These are phyloP conservation scores for Apis mellifera DNA, from an alignment of 1,140 invertebrate species.

Conservation along the genomic window DNA sequence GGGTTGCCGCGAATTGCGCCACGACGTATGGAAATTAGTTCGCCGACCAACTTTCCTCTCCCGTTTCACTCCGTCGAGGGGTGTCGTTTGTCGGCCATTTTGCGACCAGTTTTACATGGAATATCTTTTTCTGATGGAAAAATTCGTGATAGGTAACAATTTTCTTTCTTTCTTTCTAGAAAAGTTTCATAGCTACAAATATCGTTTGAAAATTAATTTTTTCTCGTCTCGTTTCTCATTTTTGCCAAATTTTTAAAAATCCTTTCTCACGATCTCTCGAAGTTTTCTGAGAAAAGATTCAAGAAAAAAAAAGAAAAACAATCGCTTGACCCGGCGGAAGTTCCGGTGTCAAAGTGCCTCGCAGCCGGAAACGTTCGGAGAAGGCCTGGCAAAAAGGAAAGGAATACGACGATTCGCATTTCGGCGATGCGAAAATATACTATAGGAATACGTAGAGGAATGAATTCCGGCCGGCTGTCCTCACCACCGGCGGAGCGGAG, in stretches of 20 bases:
- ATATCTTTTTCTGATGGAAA: too few relatives aligned
- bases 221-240: too few relatives aligned
- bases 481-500: neutral
- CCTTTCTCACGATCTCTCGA: too few relatives aligned
- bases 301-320: neutral
- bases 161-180: too few relatives aligned
- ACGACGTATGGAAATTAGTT: neutral
- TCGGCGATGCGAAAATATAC: slow-evolving; percentile 32
- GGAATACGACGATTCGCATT: neutral
- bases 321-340: too few relatives aligned
- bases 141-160: too few relatives aligned
- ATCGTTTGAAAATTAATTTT: too few relatives aligned
- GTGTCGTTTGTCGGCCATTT: neutral
- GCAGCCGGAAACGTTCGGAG: neutral
- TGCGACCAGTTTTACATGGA: too few relatives aligned
- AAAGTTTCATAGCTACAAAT: too few relatives aligned
- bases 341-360: neutral
- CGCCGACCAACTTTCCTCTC: neutral
- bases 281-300: accelerated
- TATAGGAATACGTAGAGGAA: slow-evolving; percentile 36
- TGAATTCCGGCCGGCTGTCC: slow-evolving; percentile 67
- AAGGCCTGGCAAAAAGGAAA: neutral
- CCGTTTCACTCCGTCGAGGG: neutral
- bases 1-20: neutral
- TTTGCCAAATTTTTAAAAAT: too few relatives aligned